Evolutionary conservation across 2,888 invertebrate genomes (phyloP).

Genomic region (Marasmarcha lunaedactyla): DNA sequence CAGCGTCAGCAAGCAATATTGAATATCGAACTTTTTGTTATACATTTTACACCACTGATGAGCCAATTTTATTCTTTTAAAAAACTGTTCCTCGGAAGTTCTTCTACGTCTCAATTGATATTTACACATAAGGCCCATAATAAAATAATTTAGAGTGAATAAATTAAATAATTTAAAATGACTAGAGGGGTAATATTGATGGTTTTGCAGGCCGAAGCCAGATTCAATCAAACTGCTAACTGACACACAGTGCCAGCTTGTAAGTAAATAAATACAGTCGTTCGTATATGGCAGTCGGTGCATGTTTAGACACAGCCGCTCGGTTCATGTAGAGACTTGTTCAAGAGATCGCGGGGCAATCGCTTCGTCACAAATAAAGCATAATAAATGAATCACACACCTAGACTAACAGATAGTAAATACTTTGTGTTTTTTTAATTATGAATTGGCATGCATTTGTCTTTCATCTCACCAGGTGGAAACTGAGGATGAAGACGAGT

Average conservation of each 20-base stretch:
- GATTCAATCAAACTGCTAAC: not conserved
- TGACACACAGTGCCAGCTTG: too few species aligned
- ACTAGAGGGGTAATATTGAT: not conserved
- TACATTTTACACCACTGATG: too few species aligned
- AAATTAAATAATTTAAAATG: not conserved
- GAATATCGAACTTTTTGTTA: too few species aligned
- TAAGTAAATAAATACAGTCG: not conserved
- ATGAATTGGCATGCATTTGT: too few species aligned
- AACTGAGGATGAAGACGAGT: too few species aligned
- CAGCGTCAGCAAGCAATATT: too few species aligned
- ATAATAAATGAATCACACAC: too few species aligned
- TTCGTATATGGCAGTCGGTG: not conserved
- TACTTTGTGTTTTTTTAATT: too few species aligned
- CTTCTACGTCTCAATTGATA: conserved; percentile 17
- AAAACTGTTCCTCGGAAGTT: conserved; percentile 8
- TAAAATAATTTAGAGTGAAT: conserved; percentile 1
- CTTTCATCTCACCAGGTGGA: too few species aligned
- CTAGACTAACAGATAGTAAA: too few species aligned
- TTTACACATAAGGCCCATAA: conserved; percentile 26
- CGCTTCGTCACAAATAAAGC: not conserved
- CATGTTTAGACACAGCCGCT: not conserved
- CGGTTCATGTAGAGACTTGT: conserved; percentile 6
- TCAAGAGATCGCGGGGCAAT: not conserved
- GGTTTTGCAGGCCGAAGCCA: not conserved
- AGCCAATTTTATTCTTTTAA: not conserved